Base-by-base conservation (phyloP, 1,140 invertebrate species). In the Alviniconcha marisindica region DNA sequence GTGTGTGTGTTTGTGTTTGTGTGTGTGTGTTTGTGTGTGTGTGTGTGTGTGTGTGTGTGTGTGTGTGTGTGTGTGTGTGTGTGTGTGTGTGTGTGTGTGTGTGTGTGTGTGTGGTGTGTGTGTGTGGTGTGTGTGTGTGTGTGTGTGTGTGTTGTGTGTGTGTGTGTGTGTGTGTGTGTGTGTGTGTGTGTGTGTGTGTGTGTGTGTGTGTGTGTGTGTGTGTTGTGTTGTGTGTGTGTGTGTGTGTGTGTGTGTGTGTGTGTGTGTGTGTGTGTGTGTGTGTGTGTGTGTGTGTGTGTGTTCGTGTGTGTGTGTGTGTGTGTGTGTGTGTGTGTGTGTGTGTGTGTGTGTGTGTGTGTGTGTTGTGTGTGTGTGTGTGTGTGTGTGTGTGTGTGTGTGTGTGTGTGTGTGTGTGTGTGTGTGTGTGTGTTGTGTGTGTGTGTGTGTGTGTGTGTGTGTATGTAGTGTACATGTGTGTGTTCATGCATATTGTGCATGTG, bases 41-140 rank as follows among this genome's bases (percentile, higher is more conserved):
- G 66, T 40, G 66, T 28, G 33, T 38, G 36, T 28, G 36, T 71
- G 66, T 40, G 36, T 71, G 66, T 71, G 66, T 71, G 66, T 71
- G 66, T 40, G 66, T 71, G 33, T 71, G 66, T 71, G 36, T 71
- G 66, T 71, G 66, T 71, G 36, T 71, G 66, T 71, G 33, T 71
- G 66, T 40, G 7, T 38, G 66, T 21, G 66, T 71, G 66, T 40
- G 33, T 40, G 66, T 18, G 66, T 40, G 33, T 40, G 66, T 71
- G 66, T 21, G 33, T 7, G 33, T 71, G 66, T 24, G 33, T 71
- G 66, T 40, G 33, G 31, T 40, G 60, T 66, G 60, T 66, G 54
- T 31, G 24, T 66, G 63, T 33, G 24, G 21, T 21, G 48, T 51
- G 48, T 51, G 48, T 7, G 10, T 51, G 48, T 7, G 10, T 21